Base-by-base conservation (phyloP, 2,113 vertebrate species). In the Plestiodon gilberti region DNA sequence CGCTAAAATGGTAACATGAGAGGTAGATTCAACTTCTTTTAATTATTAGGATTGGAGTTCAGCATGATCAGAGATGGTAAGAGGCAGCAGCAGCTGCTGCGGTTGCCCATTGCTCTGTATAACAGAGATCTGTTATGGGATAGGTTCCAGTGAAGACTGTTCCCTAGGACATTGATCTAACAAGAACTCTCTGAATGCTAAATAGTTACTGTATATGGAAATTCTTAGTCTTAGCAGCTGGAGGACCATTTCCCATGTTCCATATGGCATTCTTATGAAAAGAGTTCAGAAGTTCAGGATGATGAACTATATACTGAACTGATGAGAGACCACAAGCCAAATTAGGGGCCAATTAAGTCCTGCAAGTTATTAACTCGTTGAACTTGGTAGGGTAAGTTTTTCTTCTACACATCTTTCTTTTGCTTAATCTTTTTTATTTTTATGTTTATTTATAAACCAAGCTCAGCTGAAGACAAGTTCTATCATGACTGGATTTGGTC, bases 281-380 rank as follows among this genome's bases (percentile, higher is more conserved):
- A 4, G 48, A 82, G 80, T 82, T 82, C 65, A 70, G 64, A 82
- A 82, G 80, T 82, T 82, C 80, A 82, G 55, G 65, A 33, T 22
- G 65, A 70, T 30, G 43, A 70, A 65, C n/a, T 82, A 55, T 55
- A 67, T 33, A 69, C 43, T 69, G 62, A 48, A 48, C 62, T 81
- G 80, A 81, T 70, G 65, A 70, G 80, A 70, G 30, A 55, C 80
- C 20, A 55, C 20, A 70, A 82, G 80, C 65, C 80, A 82, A 69
- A n/a, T 69, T 69, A 82, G 69, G 64, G 20, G 40, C 43, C 43
- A 70, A 52, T 70, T 55, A 57, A 70, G 65, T 6, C 30, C 30
- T 70, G n/a, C 3, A 35, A 33, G 18, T n/a, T 70, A 82, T 52
- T 35, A 48, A 17, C 15, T 55, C 43, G 35, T 11, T 70, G 43